Base-by-base conservation (phyloP, 2,113 vertebrate genomes). In the Amphiprion percula region DNA sequence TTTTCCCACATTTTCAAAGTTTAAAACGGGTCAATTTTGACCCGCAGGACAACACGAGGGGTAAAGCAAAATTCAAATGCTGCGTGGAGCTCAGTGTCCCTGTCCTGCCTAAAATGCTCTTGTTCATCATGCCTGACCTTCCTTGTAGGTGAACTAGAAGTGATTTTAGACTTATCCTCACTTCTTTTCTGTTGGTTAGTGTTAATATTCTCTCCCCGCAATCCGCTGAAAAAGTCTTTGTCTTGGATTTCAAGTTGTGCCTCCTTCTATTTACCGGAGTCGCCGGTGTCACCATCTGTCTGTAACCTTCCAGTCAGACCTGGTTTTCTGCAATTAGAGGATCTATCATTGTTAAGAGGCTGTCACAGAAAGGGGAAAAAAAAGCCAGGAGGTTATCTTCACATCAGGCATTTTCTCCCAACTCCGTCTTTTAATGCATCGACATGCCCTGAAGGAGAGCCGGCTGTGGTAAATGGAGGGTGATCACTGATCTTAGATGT, bases 401-500 rank as follows among this genome's bases (percentile, higher is more conserved):
- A 85, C 39, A 91, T 90, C 81, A 73, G 88, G 58, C 33, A 21
- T 82, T 88, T 88, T 67, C 76, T 76, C 72, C 55, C 59, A 80
- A 74, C 74, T 41, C 58, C 52, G 67, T 77, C 72, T 60, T 79
- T 76, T 85, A 79, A 80, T 76, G 68, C 70, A 84, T 83, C 46
- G 55, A 88, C 58, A 15, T 71, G 73, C 61, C 78, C 77, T 72
- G 62, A 77, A 86, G 86, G 77, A 75, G 74, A 80, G 80, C 44
- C 33, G 74, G 62, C 89, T 21, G 74, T 46, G 8, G 65, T 83
- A 88, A 91, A 88, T 78, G 83, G 74, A 87, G 80, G 71, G 21
- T 85, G 90, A 94, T 92, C 92, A 79, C 65, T 79, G 55, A 87
- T 91, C 75, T 87, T 64, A 79, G 79, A 78, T 71, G 75, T 81